phyloP scores from a whole-genome alignment of 2,113 vertebrate genomes.

The Plecotus auritus region DNA sequence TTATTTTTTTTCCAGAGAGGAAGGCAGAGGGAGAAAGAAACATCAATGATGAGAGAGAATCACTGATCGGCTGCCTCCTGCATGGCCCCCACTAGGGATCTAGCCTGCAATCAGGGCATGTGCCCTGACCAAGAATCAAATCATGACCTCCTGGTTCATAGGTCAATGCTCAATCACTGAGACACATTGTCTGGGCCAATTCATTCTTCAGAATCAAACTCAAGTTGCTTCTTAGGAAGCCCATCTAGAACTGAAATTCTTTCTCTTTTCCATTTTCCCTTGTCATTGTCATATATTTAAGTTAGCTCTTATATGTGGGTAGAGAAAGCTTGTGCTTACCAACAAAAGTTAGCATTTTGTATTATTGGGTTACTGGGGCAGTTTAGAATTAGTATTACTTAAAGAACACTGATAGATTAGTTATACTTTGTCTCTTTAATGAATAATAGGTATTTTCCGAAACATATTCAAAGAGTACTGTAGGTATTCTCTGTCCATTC shows the following conservation, averaged over 20 bases:
- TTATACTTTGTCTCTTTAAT: background rate
- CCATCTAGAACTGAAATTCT: background rate
- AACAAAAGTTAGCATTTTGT: background rate
- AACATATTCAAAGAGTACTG: background rate
- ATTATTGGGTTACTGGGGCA: background rate
- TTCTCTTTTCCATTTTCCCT: background rate
- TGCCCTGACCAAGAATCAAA: no score
- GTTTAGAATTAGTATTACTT: background rate
- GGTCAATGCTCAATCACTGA: no score
- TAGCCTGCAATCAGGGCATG: no score
- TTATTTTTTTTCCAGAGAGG: no score
- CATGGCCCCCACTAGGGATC: no score
- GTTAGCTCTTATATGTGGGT: background rate
- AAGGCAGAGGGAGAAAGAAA: no score
- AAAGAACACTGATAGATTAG: background rate
- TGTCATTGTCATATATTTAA: background rate
- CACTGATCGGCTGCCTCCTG: no score
- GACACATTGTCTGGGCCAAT: background rate
- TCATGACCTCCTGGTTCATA: no score
- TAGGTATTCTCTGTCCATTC: background rate
- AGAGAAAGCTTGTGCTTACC: background rate
- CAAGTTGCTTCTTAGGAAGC: background rate
- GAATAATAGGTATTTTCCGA: background rate
- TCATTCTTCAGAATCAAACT: background rate
- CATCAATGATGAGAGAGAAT: no score